phyloP scores from a whole-genome alignment of 2,113 vertebrate genomes.

The Paracanthobrama guichenoti region DNA sequence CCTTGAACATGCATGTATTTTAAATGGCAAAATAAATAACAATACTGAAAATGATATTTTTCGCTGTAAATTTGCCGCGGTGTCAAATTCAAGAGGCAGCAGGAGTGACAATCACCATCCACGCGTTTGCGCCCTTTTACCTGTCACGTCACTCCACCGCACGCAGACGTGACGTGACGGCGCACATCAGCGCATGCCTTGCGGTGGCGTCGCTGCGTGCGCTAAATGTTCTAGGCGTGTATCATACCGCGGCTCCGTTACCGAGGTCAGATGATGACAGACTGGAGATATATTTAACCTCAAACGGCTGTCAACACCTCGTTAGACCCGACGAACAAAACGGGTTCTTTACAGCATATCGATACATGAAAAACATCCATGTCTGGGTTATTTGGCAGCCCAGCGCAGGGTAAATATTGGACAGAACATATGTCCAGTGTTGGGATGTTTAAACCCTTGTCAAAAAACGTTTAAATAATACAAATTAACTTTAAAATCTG shows the following conservation, averaged over 20 bases:
- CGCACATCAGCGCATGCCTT: neutral
- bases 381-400: too few relatives aligned
- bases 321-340: conserved; percentile 6
- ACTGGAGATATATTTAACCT: conserved; percentile 48
- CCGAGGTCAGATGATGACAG: neutral
- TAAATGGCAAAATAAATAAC: too few relatives aligned
- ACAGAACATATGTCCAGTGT: too few relatives aligned
- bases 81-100: neutral
- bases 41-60: neutral
- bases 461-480: too few relatives aligned
- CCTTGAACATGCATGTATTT: neutral
- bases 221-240: conserved; percentile 11
- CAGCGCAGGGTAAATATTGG: too few relatives aligned
- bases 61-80: neutral
- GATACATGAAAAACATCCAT: too few relatives aligned
- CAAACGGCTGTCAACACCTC: conserved; percentile 62
- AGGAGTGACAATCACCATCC: conserved; percentile 12
- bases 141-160: conserved; percentile 56
- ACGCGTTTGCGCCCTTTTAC: conserved; percentile 37
- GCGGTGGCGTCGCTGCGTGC: neutral
- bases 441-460: too few relatives aligned
- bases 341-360: too few relatives aligned
- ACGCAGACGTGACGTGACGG: conserved; percentile 49
- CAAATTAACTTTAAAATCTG: too few relatives aligned
- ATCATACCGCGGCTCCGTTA: conserved; percentile 14